Percentiles rank a stretch among this genome's conserved stretches.
Evolutionary conservation across 2,888 invertebrate species (phyloP).

Genomic region (Synergus japonicus): DNA sequence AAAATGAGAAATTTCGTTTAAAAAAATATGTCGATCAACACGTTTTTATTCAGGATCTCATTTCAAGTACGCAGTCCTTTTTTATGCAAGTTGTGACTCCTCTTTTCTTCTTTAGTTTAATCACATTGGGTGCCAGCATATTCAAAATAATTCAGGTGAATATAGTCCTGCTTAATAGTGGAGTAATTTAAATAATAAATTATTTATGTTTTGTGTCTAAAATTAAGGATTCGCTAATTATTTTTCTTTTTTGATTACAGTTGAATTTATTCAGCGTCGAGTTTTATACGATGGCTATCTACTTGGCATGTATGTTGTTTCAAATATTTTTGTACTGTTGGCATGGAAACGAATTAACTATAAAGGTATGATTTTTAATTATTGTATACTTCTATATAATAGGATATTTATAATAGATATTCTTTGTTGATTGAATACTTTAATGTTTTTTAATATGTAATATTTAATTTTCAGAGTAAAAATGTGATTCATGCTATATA

Average conservation of each 20-base stretch:
- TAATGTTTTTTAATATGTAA: no score
- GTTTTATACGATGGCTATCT: constrained; percentile 35
- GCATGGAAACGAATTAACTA: constrained; percentile 48
- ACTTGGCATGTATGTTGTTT: constrained; percentile 40
- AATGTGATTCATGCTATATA: constrained; percentile 42
- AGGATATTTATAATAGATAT: no score
- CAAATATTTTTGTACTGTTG: constrained; percentile 49
- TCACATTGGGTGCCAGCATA: constrained; percentile 45
- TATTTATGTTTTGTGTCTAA: no score
- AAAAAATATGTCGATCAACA: constrained; percentile 45
- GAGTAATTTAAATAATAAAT: no score
- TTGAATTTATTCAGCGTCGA: no score
- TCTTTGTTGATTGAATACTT: no score
- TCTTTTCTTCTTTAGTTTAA: constrained; percentile 46
- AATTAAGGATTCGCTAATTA: no score
- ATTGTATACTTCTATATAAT: no score
- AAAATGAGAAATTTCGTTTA: not conserved
- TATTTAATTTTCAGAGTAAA: constrained; percentile 43
- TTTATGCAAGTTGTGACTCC: constrained; percentile 45
- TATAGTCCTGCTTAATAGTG: no score
- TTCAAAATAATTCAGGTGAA: no score
- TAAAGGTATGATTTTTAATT: constrained; percentile 23
- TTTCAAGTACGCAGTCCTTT: constrained; percentile 43
- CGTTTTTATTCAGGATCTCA: constrained; percentile 30
- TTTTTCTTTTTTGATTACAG: no score